Base-by-base conservation (phyloP, 2,888 invertebrate genomes). In the Rugalucina vietnamica region DNA sequence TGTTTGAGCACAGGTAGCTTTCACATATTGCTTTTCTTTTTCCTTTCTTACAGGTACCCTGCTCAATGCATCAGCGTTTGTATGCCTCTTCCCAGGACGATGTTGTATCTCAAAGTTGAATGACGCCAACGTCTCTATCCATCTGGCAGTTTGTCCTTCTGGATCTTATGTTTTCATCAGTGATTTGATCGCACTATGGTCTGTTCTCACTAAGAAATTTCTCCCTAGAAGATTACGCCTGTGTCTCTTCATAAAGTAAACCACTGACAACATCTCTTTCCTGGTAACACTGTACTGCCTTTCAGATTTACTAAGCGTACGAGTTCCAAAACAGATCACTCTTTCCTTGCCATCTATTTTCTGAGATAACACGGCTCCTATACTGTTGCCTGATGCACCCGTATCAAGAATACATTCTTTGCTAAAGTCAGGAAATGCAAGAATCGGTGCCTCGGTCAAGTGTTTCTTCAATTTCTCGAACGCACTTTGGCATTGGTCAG, bases 61-160 rank as follows among this genome's bases (percentile, higher is more conserved):
- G 29, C 60, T 60, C 29, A 60, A 29, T 60, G 60, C 29, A 27
- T 60, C 60, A 27, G 60, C 60, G 18, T 60, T 60, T 60, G 60
- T 60, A 60, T 60, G 60, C n/a, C 54, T 8, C n/a, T 54, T 54
- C 54, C 54, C 54, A 4, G 8, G 54, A 54, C 54, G 54, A 21
- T 60, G 60, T 60, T 60, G 60, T 29, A 60, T 60, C 29, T 60
- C 60, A 60, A 60, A 60, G 18, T 60, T 27, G 29, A 60, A 60
- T 8, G 29, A 27, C 24, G 60, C 60, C 60, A 27, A 21, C 29
- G 60, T 8, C 29, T 60, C 60, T 60, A 60, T 29, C 60, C 24
- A 60, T 27, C 29, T 60, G 24, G 60, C 60, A 5, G 60, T 60
- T 60, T 60, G 60, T 29, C 60, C 60, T 27, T 60, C 60, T 27